Base-by-base conservation (phyloP, 2,888 invertebrate genomes). In the Andrena praecox region DNA sequence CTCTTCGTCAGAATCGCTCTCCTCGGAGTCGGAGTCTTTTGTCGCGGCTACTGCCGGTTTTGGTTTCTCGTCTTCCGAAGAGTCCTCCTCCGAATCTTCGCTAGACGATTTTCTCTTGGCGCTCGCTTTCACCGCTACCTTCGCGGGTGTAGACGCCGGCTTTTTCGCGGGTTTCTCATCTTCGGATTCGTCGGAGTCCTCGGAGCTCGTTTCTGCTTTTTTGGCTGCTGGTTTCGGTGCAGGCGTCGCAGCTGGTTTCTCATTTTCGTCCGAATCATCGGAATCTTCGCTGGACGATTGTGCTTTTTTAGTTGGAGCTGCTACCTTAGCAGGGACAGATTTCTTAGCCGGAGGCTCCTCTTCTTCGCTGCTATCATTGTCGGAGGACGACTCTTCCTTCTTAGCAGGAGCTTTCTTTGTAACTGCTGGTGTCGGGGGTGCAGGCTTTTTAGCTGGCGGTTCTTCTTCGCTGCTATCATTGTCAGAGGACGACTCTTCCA, bases 381-480 rank as follows among this genome's bases (percentile, higher is more conserved):
- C 94, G 0, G 86, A 85, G 31, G 94, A 93, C n/a, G 93, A 94
- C 70, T 94, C 93, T 75, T 68, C 4, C 27, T 86, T 80, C 29
- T 85, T 88, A 29, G 20, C 74, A 1, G 66, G 67, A 3, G 64
- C 20, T 20, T 80, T 75, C 20, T 77, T 80, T 8, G 56, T 0
- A 1, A 12, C 35, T 27, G 27, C 63, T 54, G 84, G 33, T 12
- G 71, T 68, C 48, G 71, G 35, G 0, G 74, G 8, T 7, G 24
- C 29, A 35, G 42, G 56, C 29, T 75, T 78, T 20, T 73, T 71
- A 1, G 33, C 42, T 7, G 56, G 16, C n/a, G 62, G 91, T 10
- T 94, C 93, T 5, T 94, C 93, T 0, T 90, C 91, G 42, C 93
- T 93, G 80, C 91, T 94, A 8, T 94, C 94, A 12, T 94, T 94